Conservation (phyloP, 2,113 vertebrate species). For the Ammodytes dubius region DNA sequence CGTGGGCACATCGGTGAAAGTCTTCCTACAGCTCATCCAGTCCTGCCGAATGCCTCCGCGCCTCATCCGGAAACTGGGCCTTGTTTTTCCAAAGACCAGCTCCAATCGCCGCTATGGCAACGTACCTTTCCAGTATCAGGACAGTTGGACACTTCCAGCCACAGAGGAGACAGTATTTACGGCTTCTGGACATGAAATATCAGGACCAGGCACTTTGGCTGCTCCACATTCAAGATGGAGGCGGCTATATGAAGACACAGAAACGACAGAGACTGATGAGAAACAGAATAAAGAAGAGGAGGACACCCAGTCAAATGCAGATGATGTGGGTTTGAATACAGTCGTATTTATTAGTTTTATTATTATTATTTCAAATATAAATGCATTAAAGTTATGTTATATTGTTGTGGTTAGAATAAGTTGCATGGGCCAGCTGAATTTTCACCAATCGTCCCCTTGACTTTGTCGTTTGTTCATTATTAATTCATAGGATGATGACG, state of each 20-base stretch:
- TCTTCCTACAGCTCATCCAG: constrained; percentile 94
- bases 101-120: constrained; percentile 92
- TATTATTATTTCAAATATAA: constrained; percentile 1
- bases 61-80: constrained; percentile 91
- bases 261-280: constrained; percentile 45
- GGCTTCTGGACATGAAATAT: constrained; percentile 90
- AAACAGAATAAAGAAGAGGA: constrained; percentile 42
- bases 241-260: constrained; percentile 10
- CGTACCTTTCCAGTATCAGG: constrained; percentile 90
- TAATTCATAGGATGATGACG: constrained; percentile 85
- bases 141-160: constrained; percentile 72
- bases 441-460: not conserved
- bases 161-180: constrained; percentile 90
- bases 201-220: constrained; percentile 66
- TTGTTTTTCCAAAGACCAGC: constrained; percentile 90
- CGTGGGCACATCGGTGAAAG: constrained; percentile 90
- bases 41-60: constrained; percentile 92
- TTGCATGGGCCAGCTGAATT: not conserved
- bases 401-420: no score
- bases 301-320: constrained; percentile 81
- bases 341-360: not conserved
- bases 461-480: not conserved
- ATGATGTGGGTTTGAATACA: constrained; percentile 87
- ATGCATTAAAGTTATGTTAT: not conserved
- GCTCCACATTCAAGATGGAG: constrained; percentile 5